Base-by-base conservation (phyloP, 2,888 invertebrate species). In the Coelopa pilipes region DNA sequence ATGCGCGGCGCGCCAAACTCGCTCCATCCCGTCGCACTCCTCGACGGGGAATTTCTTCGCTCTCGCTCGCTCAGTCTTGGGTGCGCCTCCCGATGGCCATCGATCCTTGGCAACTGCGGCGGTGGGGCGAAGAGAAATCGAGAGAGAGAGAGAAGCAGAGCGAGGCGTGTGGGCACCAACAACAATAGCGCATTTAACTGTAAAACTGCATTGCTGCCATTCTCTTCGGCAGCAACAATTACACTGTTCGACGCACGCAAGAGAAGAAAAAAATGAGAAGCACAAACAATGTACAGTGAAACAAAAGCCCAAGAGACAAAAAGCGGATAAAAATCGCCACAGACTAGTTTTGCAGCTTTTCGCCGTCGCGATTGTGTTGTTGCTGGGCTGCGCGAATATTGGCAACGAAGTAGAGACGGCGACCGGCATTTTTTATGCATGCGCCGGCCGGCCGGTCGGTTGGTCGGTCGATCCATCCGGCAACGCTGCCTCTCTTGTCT, bases 361-460 rank as follows among this genome's bases (percentile, higher is more conserved):
- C 34, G 34, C 7, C 34, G 57, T 13, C 57, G 57, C 17, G 57
- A 12, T 59, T n/a, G 11, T 59, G 57, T 57, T 57, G 19, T 59
- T 59, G 57, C 17, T 59, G 17, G 69, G 19, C 17, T 19, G 49
- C 13, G 60, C 62, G 63, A 70, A 63, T 57, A 45, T 62, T 62
- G 70, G 71, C 71, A 53, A 47, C 57, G 63, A 71, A 71, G 46
- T 57, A 63, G 59, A 65, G 53, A 45, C 59, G 24, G 60, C 63
- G 65, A 71, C 65, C 71, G 71, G 71, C 65, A 46, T 71, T 71
- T 63, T 53, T 71, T 63, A 15, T 55, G 34, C 34, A 34, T 34
- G 34, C 34, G 34, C 34, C 34, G 34, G 34, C 7, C 34, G 34
- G 7, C 7, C 34, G n/a, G n/a, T n/a, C n/a, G n/a, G n/a, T n/a